These are phyloP conservation scores for Luscinia luscinia DNA, from an alignment of 2,797 vertebrate genomes.

Conservation along the genomic window DNA sequence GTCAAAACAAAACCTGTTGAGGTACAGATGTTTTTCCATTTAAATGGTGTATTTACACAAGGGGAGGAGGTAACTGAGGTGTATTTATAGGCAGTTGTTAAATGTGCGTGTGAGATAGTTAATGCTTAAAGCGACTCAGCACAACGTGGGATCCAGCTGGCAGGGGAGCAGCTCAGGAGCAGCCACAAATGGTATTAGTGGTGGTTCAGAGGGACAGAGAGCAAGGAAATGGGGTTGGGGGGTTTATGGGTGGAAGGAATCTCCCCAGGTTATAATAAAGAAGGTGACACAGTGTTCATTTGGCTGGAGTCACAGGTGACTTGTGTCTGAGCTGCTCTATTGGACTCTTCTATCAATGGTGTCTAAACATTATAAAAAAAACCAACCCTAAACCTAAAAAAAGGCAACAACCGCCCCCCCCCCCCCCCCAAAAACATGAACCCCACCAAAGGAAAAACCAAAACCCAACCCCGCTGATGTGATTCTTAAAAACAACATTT, in stretches of 20 bases:
- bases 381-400: not conserved
- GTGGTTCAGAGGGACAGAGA: not conserved
- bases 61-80: not conserved
- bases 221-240: not conserved
- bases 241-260: not conserved
- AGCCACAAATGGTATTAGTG: not conserved
- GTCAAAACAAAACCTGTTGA: conserved; percentile 18
- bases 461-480: fast-evolving
- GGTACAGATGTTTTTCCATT: not conserved
- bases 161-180: not conserved
- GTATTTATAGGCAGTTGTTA: not conserved
- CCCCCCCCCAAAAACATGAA: no score
- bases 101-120: not conserved
- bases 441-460: not conserved
- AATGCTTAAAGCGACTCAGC: not conserved
- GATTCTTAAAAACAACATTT: not conserved
- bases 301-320: not conserved
- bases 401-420: fast-evolving
- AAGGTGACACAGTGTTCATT: not conserved
- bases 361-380: not conserved
- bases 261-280: not conserved
- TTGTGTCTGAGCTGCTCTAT: not conserved
- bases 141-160: not conserved
- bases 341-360: not conserved
- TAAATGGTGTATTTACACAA: conserved; percentile 10